phyloP scores from a whole-genome alignment of 2,113 vertebrate genomes.

The Corythornis cristatus region DNA sequence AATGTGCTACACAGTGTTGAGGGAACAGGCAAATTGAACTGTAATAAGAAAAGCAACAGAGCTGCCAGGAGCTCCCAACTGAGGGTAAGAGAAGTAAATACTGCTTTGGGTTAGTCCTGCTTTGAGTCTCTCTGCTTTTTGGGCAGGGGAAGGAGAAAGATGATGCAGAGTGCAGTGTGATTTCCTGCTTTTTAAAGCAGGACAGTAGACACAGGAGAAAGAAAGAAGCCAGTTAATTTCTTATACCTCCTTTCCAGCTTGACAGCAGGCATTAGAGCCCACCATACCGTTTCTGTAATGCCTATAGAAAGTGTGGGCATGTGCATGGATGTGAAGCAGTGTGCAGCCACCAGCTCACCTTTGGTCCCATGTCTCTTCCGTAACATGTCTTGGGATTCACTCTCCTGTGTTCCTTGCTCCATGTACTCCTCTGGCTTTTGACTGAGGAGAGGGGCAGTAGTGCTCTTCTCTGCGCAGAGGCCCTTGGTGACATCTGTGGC shows the following conservation, averaged over 20 bases:
- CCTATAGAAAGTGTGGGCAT: background rate
- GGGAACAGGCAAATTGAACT: background rate
- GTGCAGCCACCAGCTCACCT: constrained; percentile 65
- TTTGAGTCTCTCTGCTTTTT: background rate
- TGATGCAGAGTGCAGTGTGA: background rate
- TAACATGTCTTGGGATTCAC: accelerated
- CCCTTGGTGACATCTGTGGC: background rate
- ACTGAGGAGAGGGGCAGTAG: background rate
- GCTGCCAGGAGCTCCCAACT: background rate
- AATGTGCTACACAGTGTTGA: background rate
- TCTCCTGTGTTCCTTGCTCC: background rate
- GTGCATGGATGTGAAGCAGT: background rate
- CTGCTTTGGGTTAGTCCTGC: background rate
- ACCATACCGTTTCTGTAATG: background rate
- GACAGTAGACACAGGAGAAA: background rate
- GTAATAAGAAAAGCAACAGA: background rate
- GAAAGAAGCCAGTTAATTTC: background rate
- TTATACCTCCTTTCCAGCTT: background rate
- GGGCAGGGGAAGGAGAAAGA: background rate
- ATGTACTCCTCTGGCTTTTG: background rate
- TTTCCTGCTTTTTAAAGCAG: background rate
- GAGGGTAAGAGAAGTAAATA: background rate
- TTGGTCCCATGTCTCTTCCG: constrained; percentile 2
- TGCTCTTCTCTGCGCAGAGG: background rate
- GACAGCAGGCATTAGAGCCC: background rate